A percentile compares a stretch with the other conserved stretches of the same genome.
These are phyloP conservation scores for Eulemur coronatus DNA, from an alignment of 2,797 vertebrate species.

Conservation along the genomic window DNA sequence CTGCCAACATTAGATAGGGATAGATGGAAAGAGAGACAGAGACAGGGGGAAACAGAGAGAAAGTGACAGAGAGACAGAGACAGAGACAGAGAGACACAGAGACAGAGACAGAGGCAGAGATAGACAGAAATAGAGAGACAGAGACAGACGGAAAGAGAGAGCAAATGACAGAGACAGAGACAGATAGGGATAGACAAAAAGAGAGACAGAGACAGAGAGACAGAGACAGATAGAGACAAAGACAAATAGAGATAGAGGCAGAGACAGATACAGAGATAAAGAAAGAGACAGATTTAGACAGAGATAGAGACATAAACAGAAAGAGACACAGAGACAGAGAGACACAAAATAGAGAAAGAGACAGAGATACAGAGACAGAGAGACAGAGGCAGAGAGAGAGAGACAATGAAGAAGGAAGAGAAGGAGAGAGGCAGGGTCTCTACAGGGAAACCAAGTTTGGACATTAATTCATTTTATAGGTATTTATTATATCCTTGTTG, in stretches of 20 bases:
- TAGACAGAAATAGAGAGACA: too few relatives aligned
- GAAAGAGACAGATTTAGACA: too few relatives aligned
- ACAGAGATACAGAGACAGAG: background rate
- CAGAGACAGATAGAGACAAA: too few relatives aligned
- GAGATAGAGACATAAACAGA: too few relatives aligned
- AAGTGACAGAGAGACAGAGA: background rate
- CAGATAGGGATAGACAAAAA: too few relatives aligned
- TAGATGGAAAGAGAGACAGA: background rate
- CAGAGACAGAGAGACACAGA: background rate
- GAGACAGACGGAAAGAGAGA: too few relatives aligned
- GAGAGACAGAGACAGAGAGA: too few relatives aligned
- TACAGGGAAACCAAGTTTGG: background rate
- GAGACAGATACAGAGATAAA: too few relatives aligned
- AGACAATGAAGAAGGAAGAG: background rate
- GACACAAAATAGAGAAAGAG: background rate
- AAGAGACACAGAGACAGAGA: background rate
- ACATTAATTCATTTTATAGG: background rate
- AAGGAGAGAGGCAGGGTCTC: background rate
- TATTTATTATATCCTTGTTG: background rate
- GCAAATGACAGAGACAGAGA: too few relatives aligned
- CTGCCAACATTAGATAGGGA: background rate
- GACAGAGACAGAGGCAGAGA: too few relatives aligned
- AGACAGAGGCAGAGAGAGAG: background rate
- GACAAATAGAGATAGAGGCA: too few relatives aligned
- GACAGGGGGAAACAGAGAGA: rapidly evolving